phyloP scores from a whole-genome alignment of 2,113 vertebrate genomes.

The Puma concolor region DNA sequence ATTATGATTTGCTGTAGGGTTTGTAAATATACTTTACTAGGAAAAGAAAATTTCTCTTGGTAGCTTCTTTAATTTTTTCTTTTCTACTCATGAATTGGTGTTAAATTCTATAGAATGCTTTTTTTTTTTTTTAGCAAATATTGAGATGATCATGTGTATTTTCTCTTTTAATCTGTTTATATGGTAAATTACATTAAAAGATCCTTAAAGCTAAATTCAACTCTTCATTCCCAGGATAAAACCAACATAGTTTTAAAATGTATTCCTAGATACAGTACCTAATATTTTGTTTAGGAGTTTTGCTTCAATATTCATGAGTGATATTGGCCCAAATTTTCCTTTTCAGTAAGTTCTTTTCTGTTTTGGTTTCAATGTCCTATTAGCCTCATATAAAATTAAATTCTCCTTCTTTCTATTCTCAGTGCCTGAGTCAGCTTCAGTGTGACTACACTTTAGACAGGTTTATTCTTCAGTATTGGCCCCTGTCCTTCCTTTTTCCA shows the following conservation, averaged over 20 bases:
- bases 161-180: conserved; percentile 32
- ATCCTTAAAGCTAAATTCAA: conserved; percentile 14
- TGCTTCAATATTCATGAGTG: not conserved
- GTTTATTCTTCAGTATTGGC: not conserved
- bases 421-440: not conserved
- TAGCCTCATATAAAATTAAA: not conserved
- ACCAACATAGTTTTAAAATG: not conserved
- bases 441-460: not conserved
- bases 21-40: not conserved
- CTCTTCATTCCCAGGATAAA: not conserved
- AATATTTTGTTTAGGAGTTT: conserved; percentile 30
- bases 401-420: not conserved
- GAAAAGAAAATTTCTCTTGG: not conserved
- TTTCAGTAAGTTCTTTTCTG: not conserved
- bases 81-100: not conserved
- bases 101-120: not conserved
- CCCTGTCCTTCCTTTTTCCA: not conserved
- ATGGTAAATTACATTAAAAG: not conserved
- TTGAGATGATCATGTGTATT: conserved; percentile 12
- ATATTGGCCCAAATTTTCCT: not conserved
- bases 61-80: not conserved
- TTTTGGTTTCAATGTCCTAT: not conserved
- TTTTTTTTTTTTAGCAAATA: not conserved
- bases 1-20: not conserved
- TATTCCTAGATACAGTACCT: not conserved